These are phyloP conservation scores for Hydrolagus affinis DNA, from an alignment of 2,113 vertebrate species.

Conservation along the genomic window DNA sequence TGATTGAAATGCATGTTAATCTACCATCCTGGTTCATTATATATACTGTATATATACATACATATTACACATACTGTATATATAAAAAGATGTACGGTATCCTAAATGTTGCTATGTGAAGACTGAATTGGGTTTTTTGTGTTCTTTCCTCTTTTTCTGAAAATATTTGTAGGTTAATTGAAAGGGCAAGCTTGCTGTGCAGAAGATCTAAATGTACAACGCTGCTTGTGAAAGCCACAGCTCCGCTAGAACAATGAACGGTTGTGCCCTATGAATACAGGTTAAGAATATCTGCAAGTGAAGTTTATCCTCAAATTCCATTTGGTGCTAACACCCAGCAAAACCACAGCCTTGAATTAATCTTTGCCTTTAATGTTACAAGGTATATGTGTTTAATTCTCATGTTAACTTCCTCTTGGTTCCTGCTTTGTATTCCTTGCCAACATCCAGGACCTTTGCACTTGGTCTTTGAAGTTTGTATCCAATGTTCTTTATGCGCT, in stretches of 20 bases:
- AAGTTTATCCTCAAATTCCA: not conserved
- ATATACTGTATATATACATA: not conserved
- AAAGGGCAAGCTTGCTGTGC: not conserved
- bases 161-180: conserved; percentile 6
- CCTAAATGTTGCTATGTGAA: not conserved
- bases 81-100: not conserved
- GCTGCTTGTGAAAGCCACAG: not conserved
- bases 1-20: too few species aligned
- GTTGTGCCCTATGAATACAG: not conserved
- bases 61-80: not conserved
- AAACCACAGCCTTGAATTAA: conserved; percentile 21
- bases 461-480: not conserved
- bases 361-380: conserved; percentile 23
- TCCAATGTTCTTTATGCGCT: conserved; percentile 8
- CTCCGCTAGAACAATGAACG: not conserved
- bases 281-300: conserved; percentile 9
- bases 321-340: conserved; percentile 25
- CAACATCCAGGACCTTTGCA: conserved; percentile 1
- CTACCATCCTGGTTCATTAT: too few species aligned
- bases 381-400: conserved; percentile 12
- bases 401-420: not conserved
- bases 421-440: conserved; percentile 19
- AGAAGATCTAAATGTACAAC: conserved; percentile 8
- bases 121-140: not conserved
- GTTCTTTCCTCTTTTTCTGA: conserved; percentile 3